phyloP scores from a whole-genome alignment of 2,888 invertebrate genomes.

The Aphelenchoides bicaudatus region DNA sequence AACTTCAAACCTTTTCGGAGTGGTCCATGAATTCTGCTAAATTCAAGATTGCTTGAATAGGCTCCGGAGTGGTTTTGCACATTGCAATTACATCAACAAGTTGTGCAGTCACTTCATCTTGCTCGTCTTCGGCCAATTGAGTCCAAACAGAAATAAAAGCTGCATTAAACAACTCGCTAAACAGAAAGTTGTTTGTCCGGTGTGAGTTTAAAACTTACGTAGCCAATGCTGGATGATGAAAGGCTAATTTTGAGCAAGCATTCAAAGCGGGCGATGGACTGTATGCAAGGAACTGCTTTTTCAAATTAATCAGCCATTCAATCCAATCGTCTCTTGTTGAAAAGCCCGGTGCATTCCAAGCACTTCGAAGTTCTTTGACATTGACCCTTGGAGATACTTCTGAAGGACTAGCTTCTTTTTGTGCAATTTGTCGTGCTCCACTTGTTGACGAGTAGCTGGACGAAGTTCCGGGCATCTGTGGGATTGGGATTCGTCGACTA shows the following conservation, averaged over 20 bases:
- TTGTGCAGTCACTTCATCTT: slow-evolving; percentile 78
- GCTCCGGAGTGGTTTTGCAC: slow-evolving; percentile 65
- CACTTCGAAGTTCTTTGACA: slow-evolving; percentile 28
- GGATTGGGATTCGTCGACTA: slow-evolving; percentile 17
- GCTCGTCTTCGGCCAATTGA: slow-evolving; percentile 77
- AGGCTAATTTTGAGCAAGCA: slow-evolving; percentile 85
- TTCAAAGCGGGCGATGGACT: slow-evolving; percentile 89
- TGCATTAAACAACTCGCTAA: slow-evolving; percentile 88
- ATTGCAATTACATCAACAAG: slow-evolving; percentile 75
- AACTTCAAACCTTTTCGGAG: slow-evolving; percentile 73
- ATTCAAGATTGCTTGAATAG: slow-evolving; percentile 69
- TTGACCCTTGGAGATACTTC: slow-evolving; percentile 21
- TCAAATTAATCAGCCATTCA: slow-evolving; percentile 87
- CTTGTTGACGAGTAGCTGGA: neutral
- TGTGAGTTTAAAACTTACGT: slow-evolving; percentile 60
- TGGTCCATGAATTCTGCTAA: slow-evolving; percentile 99
- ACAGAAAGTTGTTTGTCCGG: slow-evolving; percentile 9
- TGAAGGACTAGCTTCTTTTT: neutral
- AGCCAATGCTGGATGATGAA: slow-evolving; percentile 89
- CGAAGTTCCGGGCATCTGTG: neutral
- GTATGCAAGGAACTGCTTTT: slow-evolving; percentile 86
- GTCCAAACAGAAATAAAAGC: slow-evolving; percentile 99
- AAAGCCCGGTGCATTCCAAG: slow-evolving; percentile 26
- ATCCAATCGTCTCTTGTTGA: slow-evolving; percentile 81
- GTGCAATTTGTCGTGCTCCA: slow-evolving; percentile 1